phyloP scores from a whole-genome alignment of 1,140 invertebrate genomes.

The Solen grandis region DNA sequence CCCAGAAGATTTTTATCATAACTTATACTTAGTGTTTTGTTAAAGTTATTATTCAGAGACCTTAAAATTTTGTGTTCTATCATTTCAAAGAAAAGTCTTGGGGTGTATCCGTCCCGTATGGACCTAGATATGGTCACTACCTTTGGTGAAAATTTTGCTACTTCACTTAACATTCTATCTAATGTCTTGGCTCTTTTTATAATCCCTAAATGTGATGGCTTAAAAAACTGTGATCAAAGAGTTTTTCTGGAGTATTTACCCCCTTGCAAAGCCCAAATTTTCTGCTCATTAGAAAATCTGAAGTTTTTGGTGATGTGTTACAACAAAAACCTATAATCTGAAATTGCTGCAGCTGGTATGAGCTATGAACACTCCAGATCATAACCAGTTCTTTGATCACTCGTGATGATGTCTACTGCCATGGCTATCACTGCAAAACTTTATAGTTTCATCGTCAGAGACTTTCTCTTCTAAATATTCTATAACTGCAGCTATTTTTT shows the following conservation, averaged over 20 bases:
- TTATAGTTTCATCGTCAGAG: background rate
- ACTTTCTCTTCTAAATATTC: background rate
- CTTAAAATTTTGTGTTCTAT: conserved; percentile 67
- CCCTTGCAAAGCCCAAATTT: conserved; percentile 62
- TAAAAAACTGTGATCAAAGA: conserved; percentile 50
- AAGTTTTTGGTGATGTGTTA: conserved; percentile 55
- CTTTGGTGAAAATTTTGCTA: conserved; percentile 26
- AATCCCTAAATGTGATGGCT: conserved; percentile 46
- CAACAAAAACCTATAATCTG: conserved; percentile 64
- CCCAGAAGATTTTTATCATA: conserved; percentile 70
- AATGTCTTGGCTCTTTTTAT: conserved; percentile 30
- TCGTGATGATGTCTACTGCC: background rate
- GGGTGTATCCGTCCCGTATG: conserved; percentile 73
- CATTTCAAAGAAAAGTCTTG: conserved; percentile 59
- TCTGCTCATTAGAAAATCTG: background rate
- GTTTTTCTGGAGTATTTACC: conserved; percentile 54
- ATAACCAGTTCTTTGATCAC: conserved; percentile 19
- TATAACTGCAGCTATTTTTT: background rate
- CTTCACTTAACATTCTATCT: conserved; percentile 30
- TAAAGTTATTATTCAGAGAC: conserved; percentile 37
- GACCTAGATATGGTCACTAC: conserved; percentile 69
- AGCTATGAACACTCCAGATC: conserved; percentile 13
- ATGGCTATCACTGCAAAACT: conserved; percentile 4
- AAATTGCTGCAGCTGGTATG: conserved; percentile 47
- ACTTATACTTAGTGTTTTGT: conserved; percentile 28